phyloP scores from a whole-genome alignment of 2,888 invertebrate genomes.

The Rotaria sp. region DNA sequence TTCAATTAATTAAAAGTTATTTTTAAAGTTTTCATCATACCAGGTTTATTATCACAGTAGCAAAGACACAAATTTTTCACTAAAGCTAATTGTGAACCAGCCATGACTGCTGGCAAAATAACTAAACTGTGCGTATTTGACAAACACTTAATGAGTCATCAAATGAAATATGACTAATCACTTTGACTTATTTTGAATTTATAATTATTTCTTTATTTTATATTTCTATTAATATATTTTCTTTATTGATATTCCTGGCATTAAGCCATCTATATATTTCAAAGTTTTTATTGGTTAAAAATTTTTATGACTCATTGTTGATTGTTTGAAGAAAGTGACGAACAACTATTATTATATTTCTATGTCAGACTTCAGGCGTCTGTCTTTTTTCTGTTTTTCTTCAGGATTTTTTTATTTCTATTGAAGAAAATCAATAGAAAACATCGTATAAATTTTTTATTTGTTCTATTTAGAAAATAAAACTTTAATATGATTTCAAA shows the following conservation, averaged over 20 bases:
- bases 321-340: not conserved
- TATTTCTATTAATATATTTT: not conserved
- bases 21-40: not conserved
- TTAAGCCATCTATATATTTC: not conserved
- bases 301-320: not conserved
- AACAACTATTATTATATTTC: not conserved
- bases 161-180: not conserved
- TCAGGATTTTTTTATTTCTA: too few relatives aligned
- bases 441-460: not conserved
- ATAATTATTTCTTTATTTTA: not conserved
- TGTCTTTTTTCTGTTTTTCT: too few relatives aligned
- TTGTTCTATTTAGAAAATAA: not conserved
- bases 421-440: too few relatives aligned
- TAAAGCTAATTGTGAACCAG: not conserved
- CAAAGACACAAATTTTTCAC: conserved; percentile 28
- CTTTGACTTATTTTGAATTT: not conserved
- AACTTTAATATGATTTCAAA: not conserved
- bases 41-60: conserved; percentile 26
- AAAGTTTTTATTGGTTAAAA: not conserved
- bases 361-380: too few relatives aligned
- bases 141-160: not conserved
- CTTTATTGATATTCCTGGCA: not conserved
- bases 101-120: not conserved
- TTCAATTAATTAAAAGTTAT: not conserved
- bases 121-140: not conserved